A percentile compares a stretch with the other conserved stretches of the same genome.
Evolutionary conservation across 2,888 invertebrate genomes (phyloP).

Genomic region (Conchocele bisecta): DNA sequence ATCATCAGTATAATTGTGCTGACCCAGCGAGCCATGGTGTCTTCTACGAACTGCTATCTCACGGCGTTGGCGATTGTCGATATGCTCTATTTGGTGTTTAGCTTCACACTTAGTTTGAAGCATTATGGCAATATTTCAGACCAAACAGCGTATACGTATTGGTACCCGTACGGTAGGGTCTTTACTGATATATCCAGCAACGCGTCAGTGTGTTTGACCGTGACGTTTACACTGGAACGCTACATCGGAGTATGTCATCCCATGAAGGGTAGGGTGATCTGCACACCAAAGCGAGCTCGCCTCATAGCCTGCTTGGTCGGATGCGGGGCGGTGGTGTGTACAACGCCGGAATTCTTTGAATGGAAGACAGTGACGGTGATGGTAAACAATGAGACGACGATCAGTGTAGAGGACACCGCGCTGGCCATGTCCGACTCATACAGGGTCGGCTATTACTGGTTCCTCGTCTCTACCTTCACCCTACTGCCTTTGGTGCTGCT

Average conservation of each 20-base stretch:
- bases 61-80: constrained; percentile 89
- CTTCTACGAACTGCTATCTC: constrained; percentile 85
- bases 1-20: constrained; percentile 77
- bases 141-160: constrained; percentile 84
- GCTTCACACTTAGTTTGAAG: constrained; percentile 87
- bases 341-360: constrained; percentile 88
- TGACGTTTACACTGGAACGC: constrained; percentile 90
- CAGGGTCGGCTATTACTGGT: constrained; percentile 86
- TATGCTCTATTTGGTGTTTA: constrained; percentile 87
- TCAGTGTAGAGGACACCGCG: constrained; percentile 70
- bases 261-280: constrained; percentile 85
- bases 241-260: constrained; percentile 91
- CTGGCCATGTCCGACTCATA: constrained; percentile 85
- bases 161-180: constrained; percentile 85
- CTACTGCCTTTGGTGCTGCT: constrained; percentile 88
- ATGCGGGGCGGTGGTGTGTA: constrained; percentile 85
- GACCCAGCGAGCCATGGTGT: constrained; percentile 77
- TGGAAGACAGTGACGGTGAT: constrained; percentile 32
- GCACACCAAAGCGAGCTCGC: constrained; percentile 88
- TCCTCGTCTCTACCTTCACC: constrained; percentile 82
- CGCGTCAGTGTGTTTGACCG: constrained; percentile 89
- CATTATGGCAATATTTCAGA: constrained; percentile 85
- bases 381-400: constrained; percentile 45
- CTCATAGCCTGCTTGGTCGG: constrained; percentile 86
- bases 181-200: constrained; percentile 87